Evolutionary conservation across 2,888 invertebrate genomes (phyloP), one percentile per base, ranked within the genome.

Genomic region (Pseudococcus longispinus): DNA sequence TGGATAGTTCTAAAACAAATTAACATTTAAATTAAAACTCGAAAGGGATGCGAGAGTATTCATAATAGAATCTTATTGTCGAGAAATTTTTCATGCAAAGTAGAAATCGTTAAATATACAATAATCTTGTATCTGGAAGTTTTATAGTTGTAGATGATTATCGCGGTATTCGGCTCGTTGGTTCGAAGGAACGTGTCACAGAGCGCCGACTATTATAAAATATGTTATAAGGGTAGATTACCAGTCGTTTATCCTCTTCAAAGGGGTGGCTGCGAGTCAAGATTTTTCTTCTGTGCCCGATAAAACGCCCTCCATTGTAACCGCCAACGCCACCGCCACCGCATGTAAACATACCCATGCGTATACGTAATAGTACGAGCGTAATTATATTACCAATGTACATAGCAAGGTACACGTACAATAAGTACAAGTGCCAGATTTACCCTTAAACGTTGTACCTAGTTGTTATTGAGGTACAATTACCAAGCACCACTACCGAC

Each of bases 11-110:
- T 84, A 85, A 65, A 85, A 85, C 74, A 46, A 85, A 85, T 85
- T 85, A 85, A 85, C 85, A 85, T 85, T 85, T 85, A 85, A 85
- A 85, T 85, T 85, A 70, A 85, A 85, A 85, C 70, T 85, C 70
- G 60, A 83, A 83, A 26, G 51, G 42, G 32, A 83, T 44, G 37
- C 26, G 42, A 55, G 20, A 18, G 55, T 55, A n/a, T 9, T 5
- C 29, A 3, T 11, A 83, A 15, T 11, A 9, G 60, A 85, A 29
- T 65, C 23, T 23, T 26, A 70, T 44, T 60, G 60, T 74, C 23
- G 85, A 83, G 20, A 85, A 74, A 85, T 65, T 65, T 42, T 26
- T 42, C 42, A 42, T 46, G 55, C 29, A 65, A 70, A 46, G 74
- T 29, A 85, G 46, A 46, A 85, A 85, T 85, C 70, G 74, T 85